Conservation (phyloP, 2,888 invertebrate genomes). For the Seira sanloemensis region DNA sequence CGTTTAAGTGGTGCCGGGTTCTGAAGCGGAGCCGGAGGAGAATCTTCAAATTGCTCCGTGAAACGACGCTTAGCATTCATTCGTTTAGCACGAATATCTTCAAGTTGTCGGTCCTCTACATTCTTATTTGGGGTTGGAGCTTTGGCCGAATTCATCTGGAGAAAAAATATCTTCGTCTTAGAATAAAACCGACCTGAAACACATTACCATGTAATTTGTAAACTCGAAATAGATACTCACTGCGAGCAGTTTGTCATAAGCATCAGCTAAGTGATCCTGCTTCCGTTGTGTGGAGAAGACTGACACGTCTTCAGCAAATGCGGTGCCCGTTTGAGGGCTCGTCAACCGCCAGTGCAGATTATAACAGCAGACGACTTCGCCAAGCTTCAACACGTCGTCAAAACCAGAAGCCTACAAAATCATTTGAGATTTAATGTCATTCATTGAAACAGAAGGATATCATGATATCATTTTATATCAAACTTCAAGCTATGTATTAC, state of each 20-base stretch:
- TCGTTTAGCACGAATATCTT: no score
- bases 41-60: background rate
- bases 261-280: no score
- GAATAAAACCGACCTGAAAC: background rate
- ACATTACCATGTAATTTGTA: no score
- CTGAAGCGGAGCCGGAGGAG: background rate
- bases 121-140: background rate
- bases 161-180: background rate
- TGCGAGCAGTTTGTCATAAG: no score
- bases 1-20: background rate
- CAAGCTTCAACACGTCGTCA: background rate
- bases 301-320: background rate
- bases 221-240: no score
- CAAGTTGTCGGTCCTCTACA: background rate
- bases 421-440: no score
- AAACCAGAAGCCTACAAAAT: background rate
- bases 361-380: background rate
- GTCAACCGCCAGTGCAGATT: constrained; percentile 10
- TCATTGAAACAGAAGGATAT: background rate
- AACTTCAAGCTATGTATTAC: background rate
- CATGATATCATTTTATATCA: background rate
- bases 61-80: background rate
- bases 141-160: background rate
- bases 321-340: background rate
- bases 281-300: background rate